phyloP scores from a whole-genome alignment of 2,113 vertebrate genomes.

The Notothenia rossii region DNA sequence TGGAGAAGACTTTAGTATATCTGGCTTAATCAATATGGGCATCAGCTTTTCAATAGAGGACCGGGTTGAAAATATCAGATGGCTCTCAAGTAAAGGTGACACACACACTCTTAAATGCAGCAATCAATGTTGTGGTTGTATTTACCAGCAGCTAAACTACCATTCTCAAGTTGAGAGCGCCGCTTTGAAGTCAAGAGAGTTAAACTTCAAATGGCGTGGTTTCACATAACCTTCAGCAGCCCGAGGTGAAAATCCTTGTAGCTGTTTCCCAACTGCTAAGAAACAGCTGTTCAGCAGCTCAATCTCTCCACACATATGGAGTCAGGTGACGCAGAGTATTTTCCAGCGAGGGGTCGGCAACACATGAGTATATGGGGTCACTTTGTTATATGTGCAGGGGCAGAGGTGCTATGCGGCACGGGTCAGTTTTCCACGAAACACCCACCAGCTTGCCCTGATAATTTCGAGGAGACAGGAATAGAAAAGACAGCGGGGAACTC shows the following conservation, averaged over 20 bases:
- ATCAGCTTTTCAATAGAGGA: constrained; percentile 37
- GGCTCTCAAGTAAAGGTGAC: constrained; percentile 47
- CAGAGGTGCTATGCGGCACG: constrained; percentile 9
- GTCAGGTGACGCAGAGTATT: constrained; percentile 37
- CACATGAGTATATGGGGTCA: constrained; percentile 24
- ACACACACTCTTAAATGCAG: constrained; percentile 36
- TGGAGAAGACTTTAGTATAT: constrained; percentile 28
- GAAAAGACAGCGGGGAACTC: constrained; percentile 41
- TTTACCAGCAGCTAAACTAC: constrained; percentile 52
- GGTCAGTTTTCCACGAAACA: constrained; percentile 54
- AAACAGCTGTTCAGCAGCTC: constrained; percentile 51
- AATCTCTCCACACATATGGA: constrained; percentile 30
- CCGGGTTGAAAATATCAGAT: constrained; percentile 52
- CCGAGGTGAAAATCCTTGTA: constrained; percentile 22
- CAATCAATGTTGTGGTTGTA: constrained; percentile 46
- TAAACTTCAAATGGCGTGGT: constrained; percentile 24
- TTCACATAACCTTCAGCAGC: constrained; percentile 48
- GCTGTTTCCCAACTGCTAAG: constrained; percentile 12
- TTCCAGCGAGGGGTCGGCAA: constrained; percentile 26
- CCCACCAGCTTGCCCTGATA: constrained; percentile 48
- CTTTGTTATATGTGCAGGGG: constrained; percentile 19
- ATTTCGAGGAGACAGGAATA: constrained; percentile 44
- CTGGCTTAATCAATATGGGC: constrained; percentile 49
- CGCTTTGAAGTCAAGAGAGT: constrained; percentile 18
- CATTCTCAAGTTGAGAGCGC: constrained; percentile 25